phyloP scores from a whole-genome alignment of 2,113 vertebrate species.

The Gnathonemus longibarbis region DNA sequence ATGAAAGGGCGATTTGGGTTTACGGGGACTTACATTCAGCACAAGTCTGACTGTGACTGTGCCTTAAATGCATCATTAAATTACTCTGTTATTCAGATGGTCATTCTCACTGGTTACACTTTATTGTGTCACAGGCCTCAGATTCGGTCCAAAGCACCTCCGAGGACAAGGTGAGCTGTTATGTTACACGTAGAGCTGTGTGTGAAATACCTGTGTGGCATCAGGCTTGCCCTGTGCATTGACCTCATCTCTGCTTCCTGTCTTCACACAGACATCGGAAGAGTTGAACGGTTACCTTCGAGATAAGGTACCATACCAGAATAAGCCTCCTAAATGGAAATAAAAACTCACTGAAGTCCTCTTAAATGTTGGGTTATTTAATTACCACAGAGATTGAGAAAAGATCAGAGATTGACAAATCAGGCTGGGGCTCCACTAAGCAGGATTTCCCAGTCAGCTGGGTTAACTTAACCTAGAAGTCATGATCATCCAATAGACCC shows the following conservation, averaged over 20 bases:
- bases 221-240: not conserved
- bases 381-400: not conserved
- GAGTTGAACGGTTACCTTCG: not conserved
- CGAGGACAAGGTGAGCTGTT: slow-evolving; percentile 15
- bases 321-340: not conserved
- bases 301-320: slow-evolving; percentile 11
- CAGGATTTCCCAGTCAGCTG: not conserved
- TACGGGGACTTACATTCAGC: not conserved
- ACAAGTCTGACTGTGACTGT: not conserved
- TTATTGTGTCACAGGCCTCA: slow-evolving; percentile 14
- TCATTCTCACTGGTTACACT: not conserved
- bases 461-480: no score
- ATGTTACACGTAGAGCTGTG: not conserved
- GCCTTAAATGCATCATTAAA: not conserved
- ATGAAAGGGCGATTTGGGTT: not conserved
- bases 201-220: not conserved
- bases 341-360: not conserved
- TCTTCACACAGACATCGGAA: slow-evolving; percentile 9
- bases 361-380: not conserved
- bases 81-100: not conserved
- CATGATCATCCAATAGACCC: no score
- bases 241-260: not conserved
- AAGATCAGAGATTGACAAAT: no score
- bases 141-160: slow-evolving; percentile 11
- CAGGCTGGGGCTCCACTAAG: not conserved